These are phyloP conservation scores for Scomber colias DNA, from an alignment of 2,113 vertebrate species.

Conservation along the genomic window DNA sequence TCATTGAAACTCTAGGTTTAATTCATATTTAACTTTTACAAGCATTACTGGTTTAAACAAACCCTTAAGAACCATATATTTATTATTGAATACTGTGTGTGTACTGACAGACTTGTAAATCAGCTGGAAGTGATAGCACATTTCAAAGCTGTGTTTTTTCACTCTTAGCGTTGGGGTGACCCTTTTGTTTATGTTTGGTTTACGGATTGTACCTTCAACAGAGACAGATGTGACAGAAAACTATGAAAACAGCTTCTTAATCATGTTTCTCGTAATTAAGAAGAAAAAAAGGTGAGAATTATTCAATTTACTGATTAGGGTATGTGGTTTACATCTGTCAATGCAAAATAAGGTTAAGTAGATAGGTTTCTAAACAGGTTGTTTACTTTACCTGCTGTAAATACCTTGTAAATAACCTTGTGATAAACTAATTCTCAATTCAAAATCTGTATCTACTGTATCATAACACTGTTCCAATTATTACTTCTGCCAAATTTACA, in stretches of 20 bases:
- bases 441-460: slow-evolving; percentile 3
- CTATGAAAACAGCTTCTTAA: neutral
- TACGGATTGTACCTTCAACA: neutral
- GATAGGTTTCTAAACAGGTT: neutral
- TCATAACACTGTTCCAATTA: slow-evolving; percentile 18
- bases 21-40: neutral
- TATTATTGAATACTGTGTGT: neutral
- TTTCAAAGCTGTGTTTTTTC: neutral
- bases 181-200: neutral
- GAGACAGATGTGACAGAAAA: neutral
- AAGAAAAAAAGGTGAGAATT: neutral
- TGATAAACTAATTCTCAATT: slow-evolving; percentile 9
- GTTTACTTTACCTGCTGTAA: neutral
- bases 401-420: slow-evolving; percentile 5
- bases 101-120: neutral
- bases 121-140: neutral
- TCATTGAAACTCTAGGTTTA: neutral
- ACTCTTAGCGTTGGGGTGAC: too few relatives aligned
- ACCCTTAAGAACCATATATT: neutral
- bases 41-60: slow-evolving; percentile 1
- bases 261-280: slow-evolving; percentile 1
- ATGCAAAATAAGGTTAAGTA: neutral
- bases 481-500: slow-evolving; percentile 26
- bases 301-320: neutral
- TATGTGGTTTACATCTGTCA: neutral